A percentile compares a stretch with the other conserved stretches of the same genome.
phyloP scores from a whole-genome alignment of 2,888 invertebrate species.

The Mythimna vitellina region DNA sequence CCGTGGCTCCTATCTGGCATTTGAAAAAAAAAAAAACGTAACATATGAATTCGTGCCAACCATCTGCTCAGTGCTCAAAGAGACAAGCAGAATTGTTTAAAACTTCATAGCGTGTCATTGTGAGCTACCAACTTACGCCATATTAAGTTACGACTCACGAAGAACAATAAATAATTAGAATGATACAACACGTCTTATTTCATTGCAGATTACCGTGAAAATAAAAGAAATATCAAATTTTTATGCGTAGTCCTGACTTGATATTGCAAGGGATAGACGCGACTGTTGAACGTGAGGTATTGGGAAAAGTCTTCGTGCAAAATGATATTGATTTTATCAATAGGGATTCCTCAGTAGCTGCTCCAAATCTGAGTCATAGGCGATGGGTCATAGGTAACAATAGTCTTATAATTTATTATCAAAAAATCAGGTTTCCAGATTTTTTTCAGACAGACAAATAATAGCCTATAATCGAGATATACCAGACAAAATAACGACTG shows the following conservation, averaged over 20 bases:
- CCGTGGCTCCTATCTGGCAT: too few species aligned
- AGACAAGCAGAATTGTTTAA: conserved; percentile 2
- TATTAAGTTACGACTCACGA: conserved; percentile 29
- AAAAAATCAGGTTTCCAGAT: too few species aligned
- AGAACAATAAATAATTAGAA: conserved; percentile 3
- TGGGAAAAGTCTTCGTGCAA: background rate
- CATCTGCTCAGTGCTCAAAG: background rate
- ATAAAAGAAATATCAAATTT: background rate
- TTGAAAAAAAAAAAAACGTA: too few species aligned
- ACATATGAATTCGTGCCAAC: background rate
- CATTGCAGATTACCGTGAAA: background rate
- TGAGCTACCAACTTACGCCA: background rate
- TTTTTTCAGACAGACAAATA: background rate
- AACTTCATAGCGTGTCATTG: conserved; percentile 5
- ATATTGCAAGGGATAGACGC: too few species aligned
- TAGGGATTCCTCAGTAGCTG: background rate
- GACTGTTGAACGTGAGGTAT: background rate
- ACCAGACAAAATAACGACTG: background rate
- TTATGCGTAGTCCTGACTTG: background rate
- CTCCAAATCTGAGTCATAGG: background rate
- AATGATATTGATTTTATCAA: background rate
- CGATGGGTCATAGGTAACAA: conserved; percentile 15
- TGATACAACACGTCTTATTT: conserved; percentile 2
- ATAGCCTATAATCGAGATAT: background rate
- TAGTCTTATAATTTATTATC: too few species aligned